Conservation (phyloP, 2,113 vertebrate genomes). For the Pseudopipra pipra region DNA sequence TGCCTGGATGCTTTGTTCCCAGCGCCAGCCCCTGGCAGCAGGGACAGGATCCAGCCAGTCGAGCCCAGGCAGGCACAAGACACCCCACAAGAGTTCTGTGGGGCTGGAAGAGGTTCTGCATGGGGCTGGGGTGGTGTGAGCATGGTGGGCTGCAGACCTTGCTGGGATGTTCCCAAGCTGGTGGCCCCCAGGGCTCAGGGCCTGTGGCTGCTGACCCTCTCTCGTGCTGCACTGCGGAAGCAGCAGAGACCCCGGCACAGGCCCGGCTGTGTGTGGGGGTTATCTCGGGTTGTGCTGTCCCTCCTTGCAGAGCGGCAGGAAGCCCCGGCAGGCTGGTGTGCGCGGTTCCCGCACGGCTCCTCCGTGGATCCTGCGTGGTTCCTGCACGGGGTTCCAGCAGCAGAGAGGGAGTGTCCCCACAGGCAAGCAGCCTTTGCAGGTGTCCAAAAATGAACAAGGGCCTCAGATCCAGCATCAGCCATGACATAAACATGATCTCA, state of each 20-base stretch:
- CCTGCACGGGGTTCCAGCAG: not conserved
- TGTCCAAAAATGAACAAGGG: not conserved
- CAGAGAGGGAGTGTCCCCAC: not conserved
- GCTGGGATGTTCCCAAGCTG: not conserved
- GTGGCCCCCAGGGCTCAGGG: not conserved
- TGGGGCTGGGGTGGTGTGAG: not conserved
- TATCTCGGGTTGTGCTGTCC: not conserved
- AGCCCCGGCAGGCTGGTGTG: not conserved
- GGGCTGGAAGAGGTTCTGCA: not conserved
- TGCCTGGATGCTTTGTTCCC: not conserved
- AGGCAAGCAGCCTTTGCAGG: accelerated
- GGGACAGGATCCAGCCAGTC: not conserved
- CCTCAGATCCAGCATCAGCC: not conserved
- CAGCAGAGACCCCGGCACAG: accelerated
- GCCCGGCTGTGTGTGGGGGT: not conserved
- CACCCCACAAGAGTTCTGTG: accelerated
- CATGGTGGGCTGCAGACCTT: not conserved
- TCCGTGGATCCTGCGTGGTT: not conserved
- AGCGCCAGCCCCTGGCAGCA: not conserved
- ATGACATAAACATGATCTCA: not conserved
- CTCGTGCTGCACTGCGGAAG: not conserved
- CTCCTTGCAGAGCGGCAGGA: not conserved
- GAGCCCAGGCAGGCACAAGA: not conserved
- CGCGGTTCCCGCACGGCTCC: accelerated
- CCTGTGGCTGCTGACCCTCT: not conserved